Evolutionary conservation across 2,888 invertebrate genomes (phyloP).

Genomic region (Lasius fuliginosus): DNA sequence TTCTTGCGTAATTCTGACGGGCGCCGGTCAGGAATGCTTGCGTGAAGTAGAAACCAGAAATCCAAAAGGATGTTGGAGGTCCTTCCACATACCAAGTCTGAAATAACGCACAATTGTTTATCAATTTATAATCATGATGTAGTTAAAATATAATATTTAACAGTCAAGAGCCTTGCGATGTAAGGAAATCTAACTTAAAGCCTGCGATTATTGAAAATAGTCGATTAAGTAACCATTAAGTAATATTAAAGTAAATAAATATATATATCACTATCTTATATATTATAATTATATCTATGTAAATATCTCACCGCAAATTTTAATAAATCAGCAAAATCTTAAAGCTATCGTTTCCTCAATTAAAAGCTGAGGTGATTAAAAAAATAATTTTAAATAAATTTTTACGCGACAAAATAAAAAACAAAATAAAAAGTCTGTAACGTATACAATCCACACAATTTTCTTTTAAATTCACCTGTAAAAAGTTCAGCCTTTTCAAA

Average conservation of each 20-base stretch:
- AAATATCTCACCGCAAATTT: too few species aligned
- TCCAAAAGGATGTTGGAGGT: constrained; percentile 95
- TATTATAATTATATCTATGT: too few species aligned
- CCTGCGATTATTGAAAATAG: neutral
- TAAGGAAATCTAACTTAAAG: neutral
- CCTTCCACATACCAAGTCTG: constrained; percentile 94
- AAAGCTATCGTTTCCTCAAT: neutral
- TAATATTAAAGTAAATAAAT: neutral
- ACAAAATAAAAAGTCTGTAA: neutral
- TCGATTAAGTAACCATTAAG: neutral
- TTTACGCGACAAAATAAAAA: neutral
- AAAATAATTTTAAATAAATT: neutral
- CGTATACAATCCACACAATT: neutral
- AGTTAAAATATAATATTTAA: constrained; percentile 6
- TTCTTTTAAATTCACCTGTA: constrained; percentile 90
- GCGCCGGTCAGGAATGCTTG: constrained; percentile 98
- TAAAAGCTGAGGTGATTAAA: neutral
- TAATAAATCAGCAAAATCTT: neutral
- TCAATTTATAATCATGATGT: neutral
- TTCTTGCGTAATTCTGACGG: constrained; percentile 97
- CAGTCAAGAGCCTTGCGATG: neutral
- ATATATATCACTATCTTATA: neutral
- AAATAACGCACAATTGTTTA: constrained; percentile 51
- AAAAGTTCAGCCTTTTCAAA: constrained; percentile 92
- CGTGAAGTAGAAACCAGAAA: constrained; percentile 98